phyloP scores from a whole-genome alignment of 2,888 invertebrate species.

The Hofmannophila pseudospretella region DNA sequence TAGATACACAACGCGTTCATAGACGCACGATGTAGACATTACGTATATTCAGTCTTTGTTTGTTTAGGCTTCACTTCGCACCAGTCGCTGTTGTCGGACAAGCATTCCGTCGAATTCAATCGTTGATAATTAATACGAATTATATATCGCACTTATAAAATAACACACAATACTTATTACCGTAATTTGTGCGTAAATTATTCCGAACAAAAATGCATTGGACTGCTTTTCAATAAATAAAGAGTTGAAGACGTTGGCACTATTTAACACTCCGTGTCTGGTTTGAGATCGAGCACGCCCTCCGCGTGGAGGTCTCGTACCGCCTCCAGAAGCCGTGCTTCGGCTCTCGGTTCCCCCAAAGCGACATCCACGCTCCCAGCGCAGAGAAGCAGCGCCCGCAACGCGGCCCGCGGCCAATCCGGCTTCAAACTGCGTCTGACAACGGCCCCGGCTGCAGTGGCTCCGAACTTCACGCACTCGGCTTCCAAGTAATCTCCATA shows the following conservation, averaged over 20 bases:
- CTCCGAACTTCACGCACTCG: conserved; percentile 78
- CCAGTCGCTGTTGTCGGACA: conserved; percentile 20
- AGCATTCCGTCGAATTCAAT: conserved; percentile 35
- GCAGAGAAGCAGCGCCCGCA: conserved; percentile 86
- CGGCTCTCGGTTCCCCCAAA: conserved; percentile 85
- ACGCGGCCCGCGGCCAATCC: conserved; percentile 83
- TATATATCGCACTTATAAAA: conserved; percentile 5
- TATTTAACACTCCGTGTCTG: conserved; percentile 39
- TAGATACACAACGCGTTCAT: conserved; percentile 29
- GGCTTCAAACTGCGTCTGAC: conserved; percentile 70
- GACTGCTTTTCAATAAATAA: conserved; percentile 29
- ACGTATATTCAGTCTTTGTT: conserved; percentile 74
- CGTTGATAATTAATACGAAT: not conserved
- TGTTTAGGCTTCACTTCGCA: conserved; percentile 55
- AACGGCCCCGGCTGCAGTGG: conserved; percentile 75
- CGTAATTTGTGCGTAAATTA: conserved; percentile 47
- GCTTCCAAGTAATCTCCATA: conserved; percentile 82
- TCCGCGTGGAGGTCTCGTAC: conserved; percentile 85
- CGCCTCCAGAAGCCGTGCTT: conserved; percentile 85
- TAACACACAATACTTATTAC: conserved; percentile 30
- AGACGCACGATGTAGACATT: conserved; percentile 48
- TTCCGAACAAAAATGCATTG: conserved; percentile 34
- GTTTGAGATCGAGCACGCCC: conserved; percentile 79
- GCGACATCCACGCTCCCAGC: conserved; percentile 90
- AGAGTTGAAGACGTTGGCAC: conserved; percentile 40